Conservation (phyloP, 2,113 vertebrate genomes). For the Phaethon lepturus region DNA sequence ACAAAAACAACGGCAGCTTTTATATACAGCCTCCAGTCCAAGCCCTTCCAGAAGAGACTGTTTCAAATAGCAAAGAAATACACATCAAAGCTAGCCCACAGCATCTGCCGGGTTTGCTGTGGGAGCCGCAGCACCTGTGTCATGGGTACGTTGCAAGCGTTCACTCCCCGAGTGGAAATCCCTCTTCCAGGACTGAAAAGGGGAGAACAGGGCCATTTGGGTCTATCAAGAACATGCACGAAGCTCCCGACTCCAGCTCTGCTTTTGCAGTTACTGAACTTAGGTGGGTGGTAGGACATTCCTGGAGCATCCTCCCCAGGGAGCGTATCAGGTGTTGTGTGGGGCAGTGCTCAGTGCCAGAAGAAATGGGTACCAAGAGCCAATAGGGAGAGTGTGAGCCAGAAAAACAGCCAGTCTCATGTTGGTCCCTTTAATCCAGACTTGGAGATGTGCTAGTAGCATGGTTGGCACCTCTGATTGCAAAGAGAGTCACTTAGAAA, state of each 20-base stretch:
- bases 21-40: not conserved
- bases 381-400: not conserved
- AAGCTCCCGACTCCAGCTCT: not conserved
- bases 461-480: not conserved
- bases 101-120: not conserved
- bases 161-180: not conserved
- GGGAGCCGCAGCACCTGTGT: not conserved
- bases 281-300: not conserved
- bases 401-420: not conserved
- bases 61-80: not conserved
- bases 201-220: not conserved
- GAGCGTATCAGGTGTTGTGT: not conserved
- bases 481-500: not conserved
- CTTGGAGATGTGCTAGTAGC: not conserved
- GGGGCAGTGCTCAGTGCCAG: constrained; percentile 6
- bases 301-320: constrained; percentile 15
- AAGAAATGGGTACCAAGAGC: constrained; percentile 16
- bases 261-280: not conserved
- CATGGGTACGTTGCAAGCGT: accelerated
- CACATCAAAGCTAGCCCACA: not conserved
- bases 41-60: not conserved
- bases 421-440: not conserved
- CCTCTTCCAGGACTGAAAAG: not conserved
- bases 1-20: not conserved
- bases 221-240: not conserved